Evolutionary conservation across 92 coral and sea anemone species (phyloP), one percentile per base, ranked within the genome.

Genomic region (Epizoanthus illoricatus): DNA sequence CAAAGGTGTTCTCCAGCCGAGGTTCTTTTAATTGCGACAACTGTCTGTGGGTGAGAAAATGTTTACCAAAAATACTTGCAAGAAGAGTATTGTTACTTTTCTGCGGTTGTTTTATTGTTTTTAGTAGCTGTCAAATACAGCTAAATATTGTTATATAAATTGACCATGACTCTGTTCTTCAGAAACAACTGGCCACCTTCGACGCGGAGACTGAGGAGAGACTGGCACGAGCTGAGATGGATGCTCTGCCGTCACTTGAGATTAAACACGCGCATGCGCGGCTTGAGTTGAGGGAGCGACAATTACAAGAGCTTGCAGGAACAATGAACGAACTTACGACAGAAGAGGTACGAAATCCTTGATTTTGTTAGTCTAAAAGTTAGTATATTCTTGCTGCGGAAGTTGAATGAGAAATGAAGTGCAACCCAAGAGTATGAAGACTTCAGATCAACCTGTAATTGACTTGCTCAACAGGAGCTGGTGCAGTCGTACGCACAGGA

Each of bases 261-360:
- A 93, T 95, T 65, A 95, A 95, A 57, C 98, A 93, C 71, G 98
- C 98, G 65, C 93, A 95, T 81, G 98, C 92, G 11, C 89, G 98
- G 75, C 91, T 95, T 41, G 96, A 89, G 57, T 88, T 95, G 66
- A 85, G 98, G 71, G 98, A 95, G 66, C 91, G 82, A 83, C 98
- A 95, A 72, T 89, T 95, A 76, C 91, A 87, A 67, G 98, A 95
- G 80, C 94, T 95, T 49, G 98, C 98, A 80, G 98, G 98, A 73
- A 95, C 98, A 40, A 95, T 95, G 98, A 90, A 88, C 42, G 98
- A 95, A 43, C 92, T 95, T 13, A 89, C 93, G 18, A 84, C 98
- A 13, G 93, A 93, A 85, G 98, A 95, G 98, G 98, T 95, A 66
- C 23, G 73, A 5, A 28, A 40, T 10, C 20, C 21, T 39, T 79